A percentile compares a stretch with the other conserved stretches of the same genome.
These are phyloP conservation scores for Drosophila cracens DNA, from an alignment of 2,888 invertebrate species.

Conservation along the genomic window DNA sequence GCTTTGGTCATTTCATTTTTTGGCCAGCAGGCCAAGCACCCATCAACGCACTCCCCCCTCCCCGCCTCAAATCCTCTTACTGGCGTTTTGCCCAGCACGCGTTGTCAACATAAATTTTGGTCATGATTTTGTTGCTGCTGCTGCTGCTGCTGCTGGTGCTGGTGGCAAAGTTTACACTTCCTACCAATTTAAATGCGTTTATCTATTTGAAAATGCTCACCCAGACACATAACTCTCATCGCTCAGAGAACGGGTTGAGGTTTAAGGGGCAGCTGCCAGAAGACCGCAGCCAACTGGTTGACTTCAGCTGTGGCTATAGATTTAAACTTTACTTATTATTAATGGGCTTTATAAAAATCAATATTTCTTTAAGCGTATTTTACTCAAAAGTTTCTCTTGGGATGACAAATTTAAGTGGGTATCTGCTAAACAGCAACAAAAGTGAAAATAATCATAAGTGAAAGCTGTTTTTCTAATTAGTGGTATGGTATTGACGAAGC, in stretches of 20 bases:
- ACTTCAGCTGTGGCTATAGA: conserved; percentile 3
- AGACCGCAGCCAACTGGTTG: conserved; percentile 2
- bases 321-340: conserved; percentile 4
- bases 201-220: conserved; percentile 54
- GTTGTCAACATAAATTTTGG: conserved; percentile 73
- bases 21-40: conserved; percentile 4
- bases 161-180: conserved; percentile 66
- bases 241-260: background rate
- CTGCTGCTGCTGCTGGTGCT: conserved; percentile 39
- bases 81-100: conserved; percentile 63
- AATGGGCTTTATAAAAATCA: conserved; percentile 17
- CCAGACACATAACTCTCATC: conserved; percentile 37
- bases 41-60: background rate
- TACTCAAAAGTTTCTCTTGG: background rate
- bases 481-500: background rate
- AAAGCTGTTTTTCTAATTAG: background rate
- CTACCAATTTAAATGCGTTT: conserved; percentile 70
- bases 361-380: background rate
- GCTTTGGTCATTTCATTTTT: conserved; percentile 56
- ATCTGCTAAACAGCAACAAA: background rate
- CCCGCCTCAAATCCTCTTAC: background rate
- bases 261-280: background rate
- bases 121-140: conserved; percentile 40
- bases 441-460: background rate
- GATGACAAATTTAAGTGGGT: background rate